phyloP scores from a whole-genome alignment of 2,888 invertebrate genomes.

The Hydrotaea cyrtoneurina region DNA sequence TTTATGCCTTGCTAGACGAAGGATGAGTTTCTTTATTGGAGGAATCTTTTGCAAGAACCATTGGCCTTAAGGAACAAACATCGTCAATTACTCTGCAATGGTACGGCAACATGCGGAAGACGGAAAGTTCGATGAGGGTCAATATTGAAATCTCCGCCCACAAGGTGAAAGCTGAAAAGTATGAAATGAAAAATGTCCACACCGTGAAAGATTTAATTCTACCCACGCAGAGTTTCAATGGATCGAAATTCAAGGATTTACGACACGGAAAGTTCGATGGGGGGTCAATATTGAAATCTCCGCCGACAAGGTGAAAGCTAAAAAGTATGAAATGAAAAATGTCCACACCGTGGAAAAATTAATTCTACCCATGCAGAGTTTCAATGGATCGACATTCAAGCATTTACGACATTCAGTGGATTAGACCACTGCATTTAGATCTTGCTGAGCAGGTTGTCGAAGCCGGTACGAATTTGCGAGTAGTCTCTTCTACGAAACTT shows the following conservation, averaged over 20 bases:
- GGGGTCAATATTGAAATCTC: too few relatives aligned
- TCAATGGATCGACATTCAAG: background rate
- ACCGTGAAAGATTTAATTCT: constrained; percentile 36
- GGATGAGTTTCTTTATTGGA: too few relatives aligned
- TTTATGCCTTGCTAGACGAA: background rate
- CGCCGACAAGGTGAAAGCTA: too few relatives aligned
- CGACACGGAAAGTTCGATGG: too few relatives aligned
- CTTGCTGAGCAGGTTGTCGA: background rate
- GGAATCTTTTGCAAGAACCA: too few relatives aligned
- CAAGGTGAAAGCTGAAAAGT: constrained; percentile 38
- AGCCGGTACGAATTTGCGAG: background rate
- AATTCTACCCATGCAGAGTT: constrained; percentile 44
- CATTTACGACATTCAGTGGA: constrained; percentile 31
- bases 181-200: constrained; percentile 59
- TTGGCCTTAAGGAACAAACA: too few relatives aligned
- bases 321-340: too few relatives aligned
- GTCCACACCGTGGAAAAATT: constrained; percentile 42
- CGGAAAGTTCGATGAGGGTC: too few relatives aligned
- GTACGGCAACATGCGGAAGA: too few relatives aligned
- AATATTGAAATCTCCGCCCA: too few relatives aligned
- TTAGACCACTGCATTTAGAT: background rate
- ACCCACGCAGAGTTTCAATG: constrained; percentile 41
- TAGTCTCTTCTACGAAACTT: constrained; percentile 37
- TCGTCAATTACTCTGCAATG: too few relatives aligned
- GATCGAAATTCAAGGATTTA: constrained; percentile 6